Evolutionary conservation across 2,888 invertebrate species (phyloP).

Genomic region (Heliconius ethilla): DNA sequence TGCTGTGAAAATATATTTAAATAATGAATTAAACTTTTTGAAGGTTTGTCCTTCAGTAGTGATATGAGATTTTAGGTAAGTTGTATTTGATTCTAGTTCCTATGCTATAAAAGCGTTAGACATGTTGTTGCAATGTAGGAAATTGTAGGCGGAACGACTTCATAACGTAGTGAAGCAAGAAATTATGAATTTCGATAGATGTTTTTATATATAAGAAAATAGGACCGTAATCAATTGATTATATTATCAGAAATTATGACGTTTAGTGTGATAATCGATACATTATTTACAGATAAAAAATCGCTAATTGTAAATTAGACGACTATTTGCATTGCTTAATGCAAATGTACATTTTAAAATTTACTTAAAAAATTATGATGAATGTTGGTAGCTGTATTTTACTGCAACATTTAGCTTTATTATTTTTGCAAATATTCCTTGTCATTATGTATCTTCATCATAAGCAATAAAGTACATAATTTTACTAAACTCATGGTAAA

Average conservation of each 20-base stretch:
- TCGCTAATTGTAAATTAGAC: not conserved
- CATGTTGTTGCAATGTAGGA: slow-evolving; percentile 54
- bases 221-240: not conserved
- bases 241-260: not conserved
- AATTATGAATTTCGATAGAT: not conserved
- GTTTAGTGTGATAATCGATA: slow-evolving; percentile 2
- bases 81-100: slow-evolving; percentile 31
- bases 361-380: not conserved
- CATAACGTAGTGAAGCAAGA: slow-evolving; percentile 23
- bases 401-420: not conserved
- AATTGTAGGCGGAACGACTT: slow-evolving; percentile 63
- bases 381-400: not conserved
- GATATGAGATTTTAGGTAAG: slow-evolving; percentile 56
- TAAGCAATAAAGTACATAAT: not conserved
- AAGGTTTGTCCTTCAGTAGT: slow-evolving; percentile 18
- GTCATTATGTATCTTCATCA: not conserved
- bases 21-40: slow-evolving; percentile 59
- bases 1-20: slow-evolving; percentile 53
- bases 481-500: not conserved
- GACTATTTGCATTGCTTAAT: slow-evolving; percentile 7
- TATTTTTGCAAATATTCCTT: not conserved
- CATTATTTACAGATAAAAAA: slow-evolving; percentile 15
- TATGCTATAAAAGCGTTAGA: slow-evolving; percentile 29
- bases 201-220: not conserved
- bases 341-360: not conserved